Conservation (phyloP, 2,888 invertebrate species). For the Eupithecia dodoneata region DNA sequence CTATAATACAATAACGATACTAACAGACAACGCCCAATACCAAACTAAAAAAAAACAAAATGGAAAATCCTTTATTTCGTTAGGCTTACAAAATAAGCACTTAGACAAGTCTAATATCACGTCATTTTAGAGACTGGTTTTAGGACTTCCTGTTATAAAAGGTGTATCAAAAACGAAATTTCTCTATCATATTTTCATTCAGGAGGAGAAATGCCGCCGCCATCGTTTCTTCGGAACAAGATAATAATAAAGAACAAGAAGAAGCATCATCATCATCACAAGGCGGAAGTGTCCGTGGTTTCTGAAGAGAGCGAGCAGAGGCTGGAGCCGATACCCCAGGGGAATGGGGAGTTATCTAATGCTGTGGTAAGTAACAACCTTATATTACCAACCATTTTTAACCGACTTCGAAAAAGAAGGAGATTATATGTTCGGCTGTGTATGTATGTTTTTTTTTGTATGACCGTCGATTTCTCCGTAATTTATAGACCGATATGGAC, state of each 20-base stretch:
- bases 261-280: constrained; percentile 93
- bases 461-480: too few relatives aligned
- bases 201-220: constrained; percentile 94
- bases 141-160: background rate
- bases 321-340: constrained; percentile 62
- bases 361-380: constrained; percentile 54
- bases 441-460: too few relatives aligned
- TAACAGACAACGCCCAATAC: background rate
- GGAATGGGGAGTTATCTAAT: constrained; percentile 78
- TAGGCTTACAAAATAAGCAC: too few relatives aligned
- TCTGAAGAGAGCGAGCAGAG: constrained; percentile 66
- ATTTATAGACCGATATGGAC: too few relatives aligned
- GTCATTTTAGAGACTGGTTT: too few relatives aligned
- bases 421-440: background rate
- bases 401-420: background rate
- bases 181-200: constrained; percentile 40
- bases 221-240: constrained; percentile 91
- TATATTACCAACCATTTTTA: background rate
- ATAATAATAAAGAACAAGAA: constrained; percentile 99
- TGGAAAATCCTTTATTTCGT: too few relatives aligned
- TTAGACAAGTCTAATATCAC: too few relatives aligned
- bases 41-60: too few relatives aligned
- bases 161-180: background rate
- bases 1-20: background rate
- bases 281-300: constrained; percentile 76